Conservation (phyloP, 2,113 vertebrate species). For the Triplophysa dalaica region DNA sequence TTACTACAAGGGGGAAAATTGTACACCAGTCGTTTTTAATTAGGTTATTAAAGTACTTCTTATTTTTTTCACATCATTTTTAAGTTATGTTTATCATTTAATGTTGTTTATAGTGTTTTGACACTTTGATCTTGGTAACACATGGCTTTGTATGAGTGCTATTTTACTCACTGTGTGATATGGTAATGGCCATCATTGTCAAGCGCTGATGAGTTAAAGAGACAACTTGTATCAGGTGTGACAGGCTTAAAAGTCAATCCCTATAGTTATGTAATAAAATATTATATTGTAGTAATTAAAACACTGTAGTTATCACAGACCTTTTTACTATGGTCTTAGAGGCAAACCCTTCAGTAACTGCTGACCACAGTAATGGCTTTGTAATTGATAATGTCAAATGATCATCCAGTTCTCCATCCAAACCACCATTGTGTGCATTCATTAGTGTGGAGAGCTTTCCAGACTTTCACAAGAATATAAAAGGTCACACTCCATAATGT, state of each 20-base stretch:
- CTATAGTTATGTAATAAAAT: slow-evolving; percentile 3
- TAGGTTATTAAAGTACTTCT: too few species aligned
- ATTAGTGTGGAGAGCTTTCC: slow-evolving; percentile 27
- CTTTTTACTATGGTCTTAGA: slow-evolving; percentile 2
- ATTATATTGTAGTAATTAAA: slow-evolving; percentile 17
- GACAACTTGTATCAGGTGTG: slow-evolving; percentile 7
- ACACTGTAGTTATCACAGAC: background rate
- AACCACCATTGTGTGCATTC: slow-evolving; percentile 32
- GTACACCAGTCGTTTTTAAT: too few species aligned
- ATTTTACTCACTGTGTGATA: too few species aligned
- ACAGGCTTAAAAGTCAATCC: slow-evolving; percentile 7
- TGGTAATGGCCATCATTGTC: background rate
- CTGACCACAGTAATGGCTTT: slow-evolving; percentile 26
- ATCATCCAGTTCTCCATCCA: slow-evolving; percentile 18
- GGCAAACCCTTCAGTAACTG: slow-evolving; percentile 9
- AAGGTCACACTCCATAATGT: slow-evolving; percentile 37
- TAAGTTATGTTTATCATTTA: background rate
- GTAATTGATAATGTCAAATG: slow-evolving; percentile 43
- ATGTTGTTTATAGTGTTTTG: background rate
- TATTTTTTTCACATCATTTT: too few species aligned
- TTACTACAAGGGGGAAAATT: too few species aligned
- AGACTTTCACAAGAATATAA: slow-evolving; percentile 38
- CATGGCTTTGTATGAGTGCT: background rate
- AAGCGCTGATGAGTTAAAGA: slow-evolving; percentile 12
- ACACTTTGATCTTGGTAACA: slow-evolving; percentile 5